Evolutionary conservation across 1,140 invertebrate species (phyloP), one percentile per base, ranked within the genome.

Genomic region (Probaryconus sp.): DNA sequence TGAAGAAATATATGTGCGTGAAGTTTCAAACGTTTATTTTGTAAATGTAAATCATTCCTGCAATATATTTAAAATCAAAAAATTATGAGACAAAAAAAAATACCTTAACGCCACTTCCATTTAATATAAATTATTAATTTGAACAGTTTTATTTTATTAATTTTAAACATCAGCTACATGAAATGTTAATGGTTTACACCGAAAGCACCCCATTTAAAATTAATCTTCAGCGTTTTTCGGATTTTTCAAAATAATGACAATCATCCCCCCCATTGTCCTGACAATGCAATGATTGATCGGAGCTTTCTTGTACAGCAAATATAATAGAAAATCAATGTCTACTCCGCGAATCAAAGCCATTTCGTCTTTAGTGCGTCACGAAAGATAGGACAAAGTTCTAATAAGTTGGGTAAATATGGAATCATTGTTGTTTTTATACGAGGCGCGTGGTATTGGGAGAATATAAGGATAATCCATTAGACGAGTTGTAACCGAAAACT

Each of bases 391-490:
- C 78, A 79, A 81, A 79, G 77, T 80, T 73, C 75, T 84, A 84
- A 85, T 85, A 84, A 83, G 79, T 82, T 80, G 75, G 50, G 71
- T 73, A 84, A 85, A 85, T 82, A 85, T 64, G 47, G 67, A 83
- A 82, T 84, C 79, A 77, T 79, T 77, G 80, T 82, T 83, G 83
- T 84, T 81, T 81, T 82, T 82, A 79, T 80, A 67, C 50, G 61
- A 33, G 24, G 51, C 55, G 48, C 71, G 67, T 73, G 73, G 71
- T 78, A 70, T 38, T 38, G 73, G 58, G 58, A 67, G 80, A 82
- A 81, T 83, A 83, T 84, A 71, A 79, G 79, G 81, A 84, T 85
- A 86, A 85, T 86, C 84, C 84, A 86, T 86, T 86, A 86, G 83
- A 83, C 63, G 81, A 80, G 77, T 79, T 83, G 84, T 86, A 86